phyloP scores from a whole-genome alignment of 2,113 vertebrate species.

The Pardalotus punctatus region DNA sequence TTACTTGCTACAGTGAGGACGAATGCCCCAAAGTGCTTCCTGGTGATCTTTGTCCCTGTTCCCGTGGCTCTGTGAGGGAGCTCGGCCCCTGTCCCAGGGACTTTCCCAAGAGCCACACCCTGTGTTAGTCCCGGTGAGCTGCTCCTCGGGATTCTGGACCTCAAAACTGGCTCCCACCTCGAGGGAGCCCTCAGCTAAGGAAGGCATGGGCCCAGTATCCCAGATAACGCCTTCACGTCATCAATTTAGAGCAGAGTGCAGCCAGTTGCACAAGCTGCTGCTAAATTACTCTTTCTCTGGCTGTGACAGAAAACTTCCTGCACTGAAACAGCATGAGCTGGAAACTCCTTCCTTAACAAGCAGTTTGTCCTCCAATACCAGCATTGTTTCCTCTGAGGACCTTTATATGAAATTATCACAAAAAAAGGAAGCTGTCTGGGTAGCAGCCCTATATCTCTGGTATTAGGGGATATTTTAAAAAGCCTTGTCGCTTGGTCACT shows the following conservation, averaged over 20 bases:
- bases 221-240: background rate
- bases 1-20: background rate
- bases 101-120: rapidly evolving
- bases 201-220: background rate
- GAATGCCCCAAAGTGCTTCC: rapidly evolving
- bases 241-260: background rate
- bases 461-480: background rate
- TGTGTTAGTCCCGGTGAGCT: background rate
- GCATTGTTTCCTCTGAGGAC: background rate
- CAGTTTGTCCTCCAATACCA: background rate
- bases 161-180: background rate
- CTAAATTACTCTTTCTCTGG: background rate
- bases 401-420: background rate
- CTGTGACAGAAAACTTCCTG: background rate
- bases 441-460: background rate
- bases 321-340: background rate
- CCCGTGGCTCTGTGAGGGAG: background rate
- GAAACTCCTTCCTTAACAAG: background rate
- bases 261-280: background rate
- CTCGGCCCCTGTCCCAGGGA: background rate
- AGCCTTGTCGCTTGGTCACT: background rate
- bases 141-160: background rate
- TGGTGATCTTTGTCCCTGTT: background rate
- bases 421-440: background rate
- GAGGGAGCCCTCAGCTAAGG: background rate